Conservation (phyloP, 2,113 vertebrate genomes). For the Catagonus wagneri region DNA sequence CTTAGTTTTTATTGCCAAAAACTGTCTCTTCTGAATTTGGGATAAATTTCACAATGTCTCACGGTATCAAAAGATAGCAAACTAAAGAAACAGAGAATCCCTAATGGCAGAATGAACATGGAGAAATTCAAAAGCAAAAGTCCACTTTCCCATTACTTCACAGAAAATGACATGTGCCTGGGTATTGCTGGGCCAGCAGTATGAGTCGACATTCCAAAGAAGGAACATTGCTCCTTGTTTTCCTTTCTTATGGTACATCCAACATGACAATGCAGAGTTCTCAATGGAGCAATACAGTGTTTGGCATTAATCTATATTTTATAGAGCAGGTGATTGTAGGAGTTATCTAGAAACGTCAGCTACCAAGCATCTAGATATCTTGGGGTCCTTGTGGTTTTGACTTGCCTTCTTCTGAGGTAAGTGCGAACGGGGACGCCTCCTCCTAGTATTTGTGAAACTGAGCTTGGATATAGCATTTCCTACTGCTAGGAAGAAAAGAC, state of each 20-base stretch:
- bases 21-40: not conserved
- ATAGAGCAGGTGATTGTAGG: not conserved
- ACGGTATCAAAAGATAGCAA: not conserved
- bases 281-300: not conserved
- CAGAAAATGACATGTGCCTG: not conserved
- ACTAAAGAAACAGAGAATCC: not conserved
- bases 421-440: accelerated
- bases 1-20: not conserved
- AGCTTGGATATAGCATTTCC: not conserved
- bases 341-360: not conserved
- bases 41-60: not conserved
- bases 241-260: not conserved
- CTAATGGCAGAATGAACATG: not conserved
- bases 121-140: not conserved
- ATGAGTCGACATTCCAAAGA: not conserved
- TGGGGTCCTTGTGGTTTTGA: not conserved
- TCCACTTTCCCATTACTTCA: not conserved
- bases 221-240: not conserved
- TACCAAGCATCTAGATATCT: not conserved
- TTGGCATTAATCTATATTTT: not conserved
- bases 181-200: not conserved
- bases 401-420: not conserved
- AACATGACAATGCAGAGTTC: not conserved
- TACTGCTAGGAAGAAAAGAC: not conserved
- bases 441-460: not conserved